Conservation (phyloP, 2,888 invertebrate genomes). For the Ichneumoninae sp. region DNA sequence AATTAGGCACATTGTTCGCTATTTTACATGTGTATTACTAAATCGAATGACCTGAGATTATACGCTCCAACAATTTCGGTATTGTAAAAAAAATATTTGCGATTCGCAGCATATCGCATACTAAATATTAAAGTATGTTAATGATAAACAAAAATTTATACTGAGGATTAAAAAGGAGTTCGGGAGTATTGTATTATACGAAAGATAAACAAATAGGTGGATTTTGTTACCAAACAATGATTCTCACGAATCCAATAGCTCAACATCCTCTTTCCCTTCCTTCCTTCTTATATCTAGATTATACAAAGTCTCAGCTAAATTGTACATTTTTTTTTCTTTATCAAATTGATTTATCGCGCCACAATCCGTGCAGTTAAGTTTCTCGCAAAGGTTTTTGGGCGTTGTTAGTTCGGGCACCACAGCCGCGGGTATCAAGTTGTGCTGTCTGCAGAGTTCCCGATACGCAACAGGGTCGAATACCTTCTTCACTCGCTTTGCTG, state of each 20-base stretch:
- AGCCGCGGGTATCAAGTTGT: constrained; percentile 22
- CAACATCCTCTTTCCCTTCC: neutral
- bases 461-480: neutral
- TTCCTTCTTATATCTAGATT: neutral
- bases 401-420: neutral
- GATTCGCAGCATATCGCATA: too few species aligned
- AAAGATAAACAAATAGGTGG: neutral
- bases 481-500: constrained; percentile 12
- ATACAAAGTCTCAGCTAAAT: neutral
- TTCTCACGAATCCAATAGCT: neutral
- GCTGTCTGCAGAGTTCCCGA: constrained; percentile 28
- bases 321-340: neutral
- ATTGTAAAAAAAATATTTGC: too few species aligned
- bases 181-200: neutral
- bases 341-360: neutral
- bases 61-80: neutral
- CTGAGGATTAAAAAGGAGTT: too few species aligned
- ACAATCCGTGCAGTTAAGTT: neutral
- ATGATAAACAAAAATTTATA: too few species aligned
- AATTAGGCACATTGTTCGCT: neutral
- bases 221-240: neutral
- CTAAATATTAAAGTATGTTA: too few species aligned
- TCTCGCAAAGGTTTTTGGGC: neutral
- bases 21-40: neutral
- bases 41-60: neutral